Base-by-base conservation (phyloP, 2,113 vertebrate species). In the Okapia johnstoni region DNA sequence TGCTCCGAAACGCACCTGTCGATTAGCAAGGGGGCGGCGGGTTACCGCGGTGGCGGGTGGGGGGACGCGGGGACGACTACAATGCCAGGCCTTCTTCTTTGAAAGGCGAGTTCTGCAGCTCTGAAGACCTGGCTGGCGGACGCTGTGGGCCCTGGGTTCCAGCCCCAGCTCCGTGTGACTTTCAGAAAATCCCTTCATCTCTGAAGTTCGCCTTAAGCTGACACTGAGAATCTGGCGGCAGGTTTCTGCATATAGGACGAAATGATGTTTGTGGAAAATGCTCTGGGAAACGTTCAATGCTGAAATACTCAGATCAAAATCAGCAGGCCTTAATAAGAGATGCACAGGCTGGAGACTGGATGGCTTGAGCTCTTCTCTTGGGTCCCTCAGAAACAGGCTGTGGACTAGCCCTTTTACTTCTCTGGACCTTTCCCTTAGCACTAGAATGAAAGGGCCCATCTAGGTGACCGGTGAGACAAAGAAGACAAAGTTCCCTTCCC, bases 1-100 rank as follows among this genome's bases (percentile, higher is more conserved):
- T 88, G 85, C 70, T 98, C 98, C 98, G 96, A 97, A 96, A 85
- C 46, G 90, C 66, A 96, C 92, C 81, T 98, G 97, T 97, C 98
- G 97, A 97, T 98, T 98, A 98, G 89, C 93, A 95, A 90, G 84
- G 80, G 85, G 58, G 93, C 98, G 96, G 97, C 52, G 91, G 97
- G 98, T 92, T 79, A 93, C 97, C 79, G 81, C 93, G 93, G 66
- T 23, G 19, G n/a, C 1, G n/a, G n/a, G n/a, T 70, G 0, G 66
- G 66, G n/a, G 10, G 10, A 70, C 2, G 80, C 84, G 61, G 95
- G 93, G 85, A 46, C 33, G 43, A 36, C 19, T 10, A 40, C 66
- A 40, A 90, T 52, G 43, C 25, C 25, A 97, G 88, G 13, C 55
- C 93, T 63, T 81, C 57, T 46, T 60, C 66, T 77, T 77, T 48